Percentiles rank a stretch among this genome's conserved stretches.
Evolutionary conservation across 2,113 vertebrate species (phyloP).

Genomic region (Pavo muticus): DNA sequence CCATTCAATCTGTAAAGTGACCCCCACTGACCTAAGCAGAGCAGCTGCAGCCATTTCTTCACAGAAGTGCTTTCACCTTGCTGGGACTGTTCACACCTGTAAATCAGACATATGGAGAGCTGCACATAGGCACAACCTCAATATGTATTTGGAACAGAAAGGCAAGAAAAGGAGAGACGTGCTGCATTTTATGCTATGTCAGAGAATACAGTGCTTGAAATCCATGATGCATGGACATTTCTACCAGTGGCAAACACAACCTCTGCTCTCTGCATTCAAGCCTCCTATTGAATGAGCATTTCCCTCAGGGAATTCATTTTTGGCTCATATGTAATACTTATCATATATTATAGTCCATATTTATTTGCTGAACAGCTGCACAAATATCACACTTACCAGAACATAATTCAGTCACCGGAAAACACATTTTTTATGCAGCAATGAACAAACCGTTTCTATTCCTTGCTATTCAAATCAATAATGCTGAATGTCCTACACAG

Average conservation of each 20-base stretch:
- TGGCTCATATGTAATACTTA: neutral
- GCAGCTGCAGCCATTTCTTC: neutral
- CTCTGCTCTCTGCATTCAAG: neutral
- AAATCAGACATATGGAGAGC: neutral
- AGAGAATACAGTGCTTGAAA: neutral
- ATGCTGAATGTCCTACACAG: neutral
- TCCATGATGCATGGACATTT: neutral
- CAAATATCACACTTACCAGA: neutral
- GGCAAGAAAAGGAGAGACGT: rapidly evolving
- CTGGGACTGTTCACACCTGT: rapidly evolving
- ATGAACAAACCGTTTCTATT: neutral
- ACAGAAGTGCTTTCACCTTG: neutral
- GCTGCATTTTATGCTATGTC: neutral
- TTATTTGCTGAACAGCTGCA: neutral
- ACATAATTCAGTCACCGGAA: neutral
- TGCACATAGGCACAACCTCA: neutral
- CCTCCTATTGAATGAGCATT: neutral
- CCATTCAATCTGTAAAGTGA: neutral
- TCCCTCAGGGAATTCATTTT: neutral
- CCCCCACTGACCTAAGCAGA: rapidly evolving
- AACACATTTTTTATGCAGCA: neutral
- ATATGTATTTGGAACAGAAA: neutral
- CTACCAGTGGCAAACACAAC: neutral
- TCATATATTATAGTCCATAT: neutral
- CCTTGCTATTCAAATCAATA: neutral